These are phyloP conservation scores for Anas bahamensis DNA, from an alignment of 2,797 vertebrate species.

Conservation along the genomic window DNA sequence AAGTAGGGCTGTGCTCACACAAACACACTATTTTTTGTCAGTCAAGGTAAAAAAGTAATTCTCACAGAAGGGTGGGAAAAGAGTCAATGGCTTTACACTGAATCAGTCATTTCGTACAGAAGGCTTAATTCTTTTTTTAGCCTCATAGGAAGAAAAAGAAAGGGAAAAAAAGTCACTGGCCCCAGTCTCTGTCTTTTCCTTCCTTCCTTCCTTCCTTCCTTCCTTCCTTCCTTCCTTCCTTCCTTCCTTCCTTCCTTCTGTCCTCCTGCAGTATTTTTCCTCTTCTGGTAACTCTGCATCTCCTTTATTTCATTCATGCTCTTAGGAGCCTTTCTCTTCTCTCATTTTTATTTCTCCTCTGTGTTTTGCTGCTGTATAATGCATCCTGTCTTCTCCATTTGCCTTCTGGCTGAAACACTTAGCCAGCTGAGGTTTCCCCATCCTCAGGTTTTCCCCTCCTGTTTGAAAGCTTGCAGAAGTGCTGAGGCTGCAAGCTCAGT, in stretches of 20 bases:
- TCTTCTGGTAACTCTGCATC: background rate
- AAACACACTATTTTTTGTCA: background rate
- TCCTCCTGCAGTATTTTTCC: background rate
- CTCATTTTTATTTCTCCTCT: background rate
- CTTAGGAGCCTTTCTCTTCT: background rate
- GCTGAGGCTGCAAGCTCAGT: slow-evolving; percentile 5
- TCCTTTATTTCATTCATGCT: background rate
- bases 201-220: no score
- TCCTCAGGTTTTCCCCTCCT: background rate
- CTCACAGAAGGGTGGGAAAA: background rate
- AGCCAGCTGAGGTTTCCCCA: background rate
- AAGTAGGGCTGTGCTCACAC: background rate
- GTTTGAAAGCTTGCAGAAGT: slow-evolving; percentile 13
- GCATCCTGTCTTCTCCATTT: background rate
- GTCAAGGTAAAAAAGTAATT: background rate
- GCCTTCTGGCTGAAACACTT: slow-evolving; percentile 10
- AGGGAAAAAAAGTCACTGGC: background rate
- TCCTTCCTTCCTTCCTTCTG: no score
- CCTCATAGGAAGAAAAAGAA: background rate
- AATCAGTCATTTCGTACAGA: background rate
- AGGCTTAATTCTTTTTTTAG: background rate
- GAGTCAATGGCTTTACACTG: background rate
- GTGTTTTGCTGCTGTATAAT: background rate
- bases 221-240: background rate
- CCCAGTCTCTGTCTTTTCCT: no score